phyloP scores from a whole-genome alignment of 2,888 invertebrate genomes.

The Byasa hedistus region DNA sequence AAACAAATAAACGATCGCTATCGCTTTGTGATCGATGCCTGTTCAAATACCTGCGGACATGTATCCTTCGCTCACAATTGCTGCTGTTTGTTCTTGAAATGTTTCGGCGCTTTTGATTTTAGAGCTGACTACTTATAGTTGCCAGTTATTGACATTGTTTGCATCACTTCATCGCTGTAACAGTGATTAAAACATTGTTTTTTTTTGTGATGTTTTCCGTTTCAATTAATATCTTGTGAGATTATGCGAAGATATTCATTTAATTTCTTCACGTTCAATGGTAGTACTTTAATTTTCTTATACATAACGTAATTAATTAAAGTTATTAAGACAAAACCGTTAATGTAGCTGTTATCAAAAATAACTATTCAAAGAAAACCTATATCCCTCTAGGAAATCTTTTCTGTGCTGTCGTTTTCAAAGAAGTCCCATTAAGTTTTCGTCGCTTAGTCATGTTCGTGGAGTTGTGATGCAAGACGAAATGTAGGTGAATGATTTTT shows the following conservation, averaged over 20 bases:
- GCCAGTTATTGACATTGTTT: conserved; percentile 51
- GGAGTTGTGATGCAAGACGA: conserved; percentile 3
- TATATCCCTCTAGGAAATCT: no score
- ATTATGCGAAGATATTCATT: no score
- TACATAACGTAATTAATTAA: no score
- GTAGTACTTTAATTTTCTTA: no score
- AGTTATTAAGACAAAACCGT: no score
- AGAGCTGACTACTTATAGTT: conserved; percentile 46
- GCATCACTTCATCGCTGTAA: conserved; percentile 41
- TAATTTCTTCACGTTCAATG: no score
- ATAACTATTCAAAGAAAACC: no score
- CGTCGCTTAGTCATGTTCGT: conserved; percentile 11
- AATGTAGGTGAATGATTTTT: not conserved
- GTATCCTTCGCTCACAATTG: conserved; percentile 47
- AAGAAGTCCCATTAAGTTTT: conserved; percentile 6
- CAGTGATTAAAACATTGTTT: no score
- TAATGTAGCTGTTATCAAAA: no score
- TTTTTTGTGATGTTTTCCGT: no score
- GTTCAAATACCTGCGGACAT: conserved; percentile 48
- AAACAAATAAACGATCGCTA: conserved; percentile 58
- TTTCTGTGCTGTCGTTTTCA: no score
- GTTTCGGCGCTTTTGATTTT: conserved; percentile 61
- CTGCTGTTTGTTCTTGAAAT: conserved; percentile 56
- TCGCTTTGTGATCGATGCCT: conserved; percentile 58
- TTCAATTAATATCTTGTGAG: no score